These are phyloP conservation scores for Hyphantria cunea DNA, from an alignment of 1,140 invertebrate species.

Conservation along the genomic window DNA sequence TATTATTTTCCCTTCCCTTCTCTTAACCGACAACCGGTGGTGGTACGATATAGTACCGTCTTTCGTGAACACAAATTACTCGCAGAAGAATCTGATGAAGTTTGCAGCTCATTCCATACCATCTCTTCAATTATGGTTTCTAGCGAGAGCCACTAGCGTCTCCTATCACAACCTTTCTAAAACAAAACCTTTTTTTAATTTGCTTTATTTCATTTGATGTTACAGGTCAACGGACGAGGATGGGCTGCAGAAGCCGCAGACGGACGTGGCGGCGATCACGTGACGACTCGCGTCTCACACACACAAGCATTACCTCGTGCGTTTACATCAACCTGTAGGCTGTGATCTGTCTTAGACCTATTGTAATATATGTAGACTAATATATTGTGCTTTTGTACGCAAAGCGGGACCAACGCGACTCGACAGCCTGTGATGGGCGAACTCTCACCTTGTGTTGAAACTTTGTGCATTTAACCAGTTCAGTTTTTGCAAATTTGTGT, in stretches of 20 bases:
- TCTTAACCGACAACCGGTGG: too few species aligned
- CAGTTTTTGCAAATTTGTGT: neutral
- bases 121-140: too few species aligned
- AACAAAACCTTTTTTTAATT: too few species aligned
- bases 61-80: too few species aligned
- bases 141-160: too few species aligned
- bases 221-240: constrained; percentile 73
- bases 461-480: neutral
- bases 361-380: constrained; percentile 54
- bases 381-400: constrained; percentile 60
- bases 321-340: constrained; percentile 56
- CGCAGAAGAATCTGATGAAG: too few species aligned
- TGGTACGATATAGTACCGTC: too few species aligned
- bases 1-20: too few species aligned
- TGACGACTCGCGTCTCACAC: constrained; percentile 46
- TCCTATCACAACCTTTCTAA: too few species aligned
- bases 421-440: neutral
- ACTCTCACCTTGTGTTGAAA: constrained; percentile 15
- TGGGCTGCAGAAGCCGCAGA: constrained; percentile 57
- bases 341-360: constrained; percentile 75
- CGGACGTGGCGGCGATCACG: constrained; percentile 69
- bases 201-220: neutral
- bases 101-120: too few species aligned
- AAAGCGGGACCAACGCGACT: constrained; percentile 69
- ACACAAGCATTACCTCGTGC: constrained; percentile 23